Evolutionary conservation across 2,797 vertebrate genomes (phyloP), one percentile per base, ranked within the genome.

Genomic region (Natrix natrix): DNA sequence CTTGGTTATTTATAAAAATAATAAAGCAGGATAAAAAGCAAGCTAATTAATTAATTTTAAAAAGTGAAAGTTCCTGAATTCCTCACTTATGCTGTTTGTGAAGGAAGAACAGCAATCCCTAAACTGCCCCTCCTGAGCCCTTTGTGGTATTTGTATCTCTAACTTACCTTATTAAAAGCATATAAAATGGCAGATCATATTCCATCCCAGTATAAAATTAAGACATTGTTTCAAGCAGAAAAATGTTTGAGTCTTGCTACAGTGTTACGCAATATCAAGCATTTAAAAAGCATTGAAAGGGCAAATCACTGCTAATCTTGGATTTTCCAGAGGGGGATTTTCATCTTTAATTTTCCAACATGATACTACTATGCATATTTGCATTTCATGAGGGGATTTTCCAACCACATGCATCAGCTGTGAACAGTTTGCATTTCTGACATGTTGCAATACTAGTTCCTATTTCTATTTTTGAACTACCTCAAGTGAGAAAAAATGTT

Each of bases 381-480:
- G 60, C 60, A 90, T 87, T 37, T 69, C 26, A 7, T 43, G 5
- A 37, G 60, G 22, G 86, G 69, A 91, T 55, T 26, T 26, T 57
- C 52, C 48, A 52, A 28, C 16, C 60, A n/a, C 43, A 52, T 32
- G 28, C 26, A 83, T 59, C 32, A 86, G 32, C 2, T 55, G n/a
- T 66, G 24, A 52, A 91, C 22, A 61, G 88, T 28, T 93, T 52
- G 61, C 22, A 22, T 74, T 90, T n/a, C 4, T 87, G 26, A 59
- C 59, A 56, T 78, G 13, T 89, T 59, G 48, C 48, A 61, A 55
- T 5, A 43, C n/a, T 55, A 16, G 56, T 93, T 93, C 91, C 90
- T 89, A 43, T 93, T 93, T 90, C 92, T 91, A 74, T 63, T 91
- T 61, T 86, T 91, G 14, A 22, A 37, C 28, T 60, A 55, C 32